phyloP scores from a whole-genome alignment of 2,888 invertebrate species.

The Philereme transversata region DNA sequence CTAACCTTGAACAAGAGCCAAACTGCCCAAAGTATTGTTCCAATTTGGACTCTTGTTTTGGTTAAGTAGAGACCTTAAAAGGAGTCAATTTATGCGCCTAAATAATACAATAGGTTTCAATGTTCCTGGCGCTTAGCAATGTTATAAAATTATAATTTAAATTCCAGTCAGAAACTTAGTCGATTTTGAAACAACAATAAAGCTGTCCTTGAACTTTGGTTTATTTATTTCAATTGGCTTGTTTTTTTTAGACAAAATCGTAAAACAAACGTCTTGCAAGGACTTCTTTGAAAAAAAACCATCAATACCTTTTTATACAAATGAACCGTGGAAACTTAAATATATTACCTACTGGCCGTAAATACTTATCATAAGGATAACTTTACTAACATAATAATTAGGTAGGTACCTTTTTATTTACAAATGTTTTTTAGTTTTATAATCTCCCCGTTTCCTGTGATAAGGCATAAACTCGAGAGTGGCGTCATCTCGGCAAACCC shows the following conservation, averaged over 20 bases:
- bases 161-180: neutral
- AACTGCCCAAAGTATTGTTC: conserved; percentile 27
- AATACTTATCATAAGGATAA: too few relatives aligned
- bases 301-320: too few relatives aligned
- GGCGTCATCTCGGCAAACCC: conserved; percentile 40
- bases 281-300: too few relatives aligned
- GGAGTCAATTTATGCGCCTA: conserved; percentile 22
- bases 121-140: conserved; percentile 11
- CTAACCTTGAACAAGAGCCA: conserved; percentile 23
- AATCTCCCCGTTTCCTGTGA: conserved; percentile 38
- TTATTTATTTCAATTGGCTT: too few relatives aligned
- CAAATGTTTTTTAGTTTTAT: neutral
- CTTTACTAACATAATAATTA: too few relatives aligned
- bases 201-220: too few relatives aligned
- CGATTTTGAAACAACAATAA: too few relatives aligned
- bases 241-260: too few relatives aligned
- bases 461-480: conserved; percentile 22
- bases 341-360: too few relatives aligned
- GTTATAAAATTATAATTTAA: neutral
- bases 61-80: conserved; percentile 5
- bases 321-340: too few relatives aligned
- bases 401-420: too few relatives aligned
- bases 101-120: conserved; percentile 18
- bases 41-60: conserved; percentile 20
- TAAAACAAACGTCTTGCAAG: too few relatives aligned